Evolutionary conservation across 1,140 invertebrate genomes (phyloP), one percentile per base, ranked within the genome.

Genomic region (Cryptotermes secundus): DNA sequence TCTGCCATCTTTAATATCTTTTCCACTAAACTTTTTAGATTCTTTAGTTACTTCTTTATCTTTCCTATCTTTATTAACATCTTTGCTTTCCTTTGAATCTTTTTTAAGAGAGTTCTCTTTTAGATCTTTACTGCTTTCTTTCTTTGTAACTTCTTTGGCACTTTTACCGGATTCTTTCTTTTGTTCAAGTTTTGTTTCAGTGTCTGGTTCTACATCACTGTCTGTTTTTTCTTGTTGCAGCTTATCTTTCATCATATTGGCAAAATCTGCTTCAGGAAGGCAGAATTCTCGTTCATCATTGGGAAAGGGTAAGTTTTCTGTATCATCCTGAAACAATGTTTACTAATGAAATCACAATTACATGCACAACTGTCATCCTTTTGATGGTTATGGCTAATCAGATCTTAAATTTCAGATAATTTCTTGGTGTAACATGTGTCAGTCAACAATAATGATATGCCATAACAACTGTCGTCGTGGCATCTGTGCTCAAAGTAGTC

Each of bases 271-370:
- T 83, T 95, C 93, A 1, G 95, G 94, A 72, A 96, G 89, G 84
- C 87, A 89, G 89, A 96, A 96, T 79, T 95, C 93, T 49, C 88
- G 90, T 87, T 94, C 93, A 49, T 93, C 92, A 88, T 95, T 95
- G 0, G 95, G 95, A 90, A 96, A 96, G 31, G 95, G 95, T 86
- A 95, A 90, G 81, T 93, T 93, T 89, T 96, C 96, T 86, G 93
- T 95, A 86, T 96, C 95, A 90, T 96, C 95, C 92, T 93, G 86
- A 87, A 88, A 85, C 38, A 83, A 81, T 84, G 86, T 59, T 80
- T 49, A 79, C 45, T 10, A 84, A 9, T 49, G 31, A 34, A 79
- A 65, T 31, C 36, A 79, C n/a, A 26, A 79, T n/a, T 65, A 83
- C 14, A 59, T 38, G 34, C 16, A 9, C 45, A 38, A 38, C 6